Evolutionary conservation across 2,888 invertebrate genomes (phyloP), one percentile per base, ranked within the genome.

Genomic region (Euplexia lucipara): DNA sequence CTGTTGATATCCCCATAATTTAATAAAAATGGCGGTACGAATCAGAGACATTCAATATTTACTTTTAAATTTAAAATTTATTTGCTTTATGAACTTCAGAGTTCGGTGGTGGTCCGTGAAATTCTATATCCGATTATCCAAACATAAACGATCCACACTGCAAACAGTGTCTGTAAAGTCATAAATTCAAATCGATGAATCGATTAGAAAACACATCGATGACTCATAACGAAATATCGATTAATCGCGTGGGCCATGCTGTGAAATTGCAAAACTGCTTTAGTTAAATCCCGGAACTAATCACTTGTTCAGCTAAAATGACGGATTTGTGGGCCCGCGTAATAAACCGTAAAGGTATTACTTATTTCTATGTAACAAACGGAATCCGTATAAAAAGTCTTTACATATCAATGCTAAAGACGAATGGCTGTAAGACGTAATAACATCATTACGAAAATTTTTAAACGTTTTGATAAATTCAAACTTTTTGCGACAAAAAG

Each of bases 241-340:
- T 88, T 84, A 82, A 82, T 83, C 78, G 89, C 89, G 87, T 88
- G 83, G 89, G 87, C 83, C 75, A 86, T 70, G 80, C 87, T 87
- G 86, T 90, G 88, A 90, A 90, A 90, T 92, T 85, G 85, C 84
- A 81, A 88, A 84, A 88, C 83, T 75, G 79, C 72, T 62, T 75
- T 72, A 84, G 78, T 83, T 85, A 83, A 88, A 83, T 79, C 82
- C 87, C 90, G 90, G 85, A 90, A 92, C 92, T 83, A 89, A 92
- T 91, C 86, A 84, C 86, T 87, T 86, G 85, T 68, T 68, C 66
- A 76, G 44, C 77, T 82, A 71, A 83, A 84, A 82, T 80, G 79
- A 76, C 74, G 80, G 85, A 85, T 87, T 86, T 84, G 78, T 69
- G 47, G 41, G 59, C 42, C 16, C 61, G 70, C 59, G 63, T 83